A percentile compares a stretch with the other conserved stretches of the same genome.
Evolutionary conservation across 1,140 invertebrate species (phyloP).

Genomic region (Drosophila arawakana): DNA sequence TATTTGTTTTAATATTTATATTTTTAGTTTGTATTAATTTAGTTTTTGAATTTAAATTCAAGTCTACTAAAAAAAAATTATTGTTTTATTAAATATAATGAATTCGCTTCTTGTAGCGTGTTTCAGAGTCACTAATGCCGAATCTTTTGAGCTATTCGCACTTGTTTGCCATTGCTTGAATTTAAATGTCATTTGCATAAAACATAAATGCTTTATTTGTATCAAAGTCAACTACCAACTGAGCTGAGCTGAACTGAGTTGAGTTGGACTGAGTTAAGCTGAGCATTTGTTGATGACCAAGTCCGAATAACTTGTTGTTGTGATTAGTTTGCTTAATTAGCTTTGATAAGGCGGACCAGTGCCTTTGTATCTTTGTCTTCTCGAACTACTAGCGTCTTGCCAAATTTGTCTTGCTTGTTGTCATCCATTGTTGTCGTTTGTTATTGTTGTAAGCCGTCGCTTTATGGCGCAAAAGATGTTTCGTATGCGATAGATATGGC

Average conservation of each 20-base stretch:
- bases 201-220: conserved; percentile 66
- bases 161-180: conserved; percentile 63
- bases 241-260: conserved; percentile 7
- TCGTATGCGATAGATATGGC: conserved; percentile 13
- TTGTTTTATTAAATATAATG: background rate
- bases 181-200: conserved; percentile 77
- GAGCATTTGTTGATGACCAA: conserved; percentile 39
- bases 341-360: conserved; percentile 57
- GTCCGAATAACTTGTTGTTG: conserved; percentile 29
- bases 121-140: conserved; percentile 6
- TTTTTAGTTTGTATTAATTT: too few relatives aligned
- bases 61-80: too few relatives aligned
- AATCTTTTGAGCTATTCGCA: conserved; percentile 30
- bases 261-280: conserved; percentile 11
- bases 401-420: conserved; percentile 22
- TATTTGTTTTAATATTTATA: too few relatives aligned
- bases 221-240: conserved; percentile 68
- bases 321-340: conserved; percentile 71
- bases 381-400: conserved; percentile 6
- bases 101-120: too few relatives aligned
- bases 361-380: conserved; percentile 24
- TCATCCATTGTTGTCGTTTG: conserved; percentile 17
- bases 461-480: conserved; percentile 21
- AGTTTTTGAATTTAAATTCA: too few relatives aligned
- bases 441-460: conserved; percentile 12